These are phyloP conservation scores for Gasterosteus aculeatus DNA, from an alignment of 2,113 vertebrate species.

Conservation along the genomic window DNA sequence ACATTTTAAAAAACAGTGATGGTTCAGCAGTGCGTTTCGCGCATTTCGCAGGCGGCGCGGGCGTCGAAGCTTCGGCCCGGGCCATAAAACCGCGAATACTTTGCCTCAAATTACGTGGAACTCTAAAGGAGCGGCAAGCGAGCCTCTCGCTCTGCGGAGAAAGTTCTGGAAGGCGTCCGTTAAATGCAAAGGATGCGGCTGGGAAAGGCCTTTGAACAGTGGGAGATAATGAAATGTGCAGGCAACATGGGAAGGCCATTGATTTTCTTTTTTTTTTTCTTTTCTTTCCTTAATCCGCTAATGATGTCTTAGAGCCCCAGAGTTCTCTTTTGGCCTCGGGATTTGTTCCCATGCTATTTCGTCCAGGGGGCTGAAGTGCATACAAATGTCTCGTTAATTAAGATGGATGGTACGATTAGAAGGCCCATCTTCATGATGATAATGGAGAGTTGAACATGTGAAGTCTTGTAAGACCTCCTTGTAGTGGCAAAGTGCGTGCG, in stretches of 20 bases:
- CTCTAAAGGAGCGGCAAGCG: constrained; percentile 50
- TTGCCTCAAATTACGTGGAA: constrained; percentile 65
- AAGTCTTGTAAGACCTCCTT: constrained; percentile 58
- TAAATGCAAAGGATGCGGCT: constrained; percentile 43
- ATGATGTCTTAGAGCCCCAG: constrained; percentile 65
- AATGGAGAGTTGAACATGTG: constrained; percentile 65
- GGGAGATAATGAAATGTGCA: constrained; percentile 75
- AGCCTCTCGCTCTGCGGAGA: constrained; percentile 36
- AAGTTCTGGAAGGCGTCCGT: constrained; percentile 39
- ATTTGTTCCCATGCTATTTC: constrained; percentile 75
- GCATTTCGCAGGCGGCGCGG: constrained; percentile 6
- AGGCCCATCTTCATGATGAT: constrained; percentile 73
- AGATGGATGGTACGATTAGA: constrained; percentile 75
- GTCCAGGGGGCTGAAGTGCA: constrained; percentile 60
- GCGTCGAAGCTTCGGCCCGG: neutral
- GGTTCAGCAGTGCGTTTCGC: constrained; percentile 40
- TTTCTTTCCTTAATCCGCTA: constrained; percentile 61
- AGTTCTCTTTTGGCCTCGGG: constrained; percentile 55
- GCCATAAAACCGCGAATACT: constrained; percentile 59
- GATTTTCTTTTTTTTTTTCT: constrained; percentile 48
- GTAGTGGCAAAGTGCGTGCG: constrained; percentile 42
- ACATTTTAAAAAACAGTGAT: constrained; percentile 51
- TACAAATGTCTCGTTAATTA: constrained; percentile 77
- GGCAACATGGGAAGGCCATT: constrained; percentile 64
- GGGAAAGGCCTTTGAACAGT: constrained; percentile 44